Base-by-base conservation (phyloP, 1,140 invertebrate genomes). In the Drosophila sechellia region DNA sequence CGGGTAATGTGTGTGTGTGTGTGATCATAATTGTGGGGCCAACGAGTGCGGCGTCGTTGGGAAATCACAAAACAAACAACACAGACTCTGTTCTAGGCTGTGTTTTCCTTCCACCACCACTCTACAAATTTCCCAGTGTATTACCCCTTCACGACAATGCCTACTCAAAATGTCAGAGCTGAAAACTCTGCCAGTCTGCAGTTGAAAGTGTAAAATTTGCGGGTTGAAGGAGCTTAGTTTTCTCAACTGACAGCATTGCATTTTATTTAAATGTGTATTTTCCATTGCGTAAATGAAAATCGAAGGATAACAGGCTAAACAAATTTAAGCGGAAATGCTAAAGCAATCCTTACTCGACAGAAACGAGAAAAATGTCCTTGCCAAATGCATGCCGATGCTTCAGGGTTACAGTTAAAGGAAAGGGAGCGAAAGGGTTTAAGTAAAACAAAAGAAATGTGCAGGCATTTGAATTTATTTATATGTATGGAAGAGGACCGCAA, bases 151-250 rank as follows among this genome's bases (percentile, higher is more conserved):
- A 68, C 65, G 60, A 60, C 64, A 68, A 65, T 55, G 68, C 53
- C 57, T 86, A 71, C 61, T 71, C 60, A 68, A 81, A 81, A 86
- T 69, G 83, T 87, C 83, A 65, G 75, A 87, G 61, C 65, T 69
- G 81, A 59, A 81, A 78, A 79, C 59, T 86, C 73, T 71, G 69
- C 46, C 2, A 15, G 12, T 10, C 43, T 58, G 61, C n/a, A 61
- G 56, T 64, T 66, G 40, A 65, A 65, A 43, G 60, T 63, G 59
- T 53, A 68, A 68, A 65, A 65, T 59, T 52, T 65, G 64, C 45
- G 60, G 60, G 4, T 12, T 25, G 11, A 20, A 15, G 11, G 10
- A 12, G 52, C 52, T 45, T 46, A 39, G 58, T 31, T 35, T 31
- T 34, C 43, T 34, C 10, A 64, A 13, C 34, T 48, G 40, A 15